Percentiles rank a stretch among this genome's conserved stretches.
Conservation (phyloP, 92 coral and sea anemone genomes). For the Hydrozoanthus gracilis region DNA sequence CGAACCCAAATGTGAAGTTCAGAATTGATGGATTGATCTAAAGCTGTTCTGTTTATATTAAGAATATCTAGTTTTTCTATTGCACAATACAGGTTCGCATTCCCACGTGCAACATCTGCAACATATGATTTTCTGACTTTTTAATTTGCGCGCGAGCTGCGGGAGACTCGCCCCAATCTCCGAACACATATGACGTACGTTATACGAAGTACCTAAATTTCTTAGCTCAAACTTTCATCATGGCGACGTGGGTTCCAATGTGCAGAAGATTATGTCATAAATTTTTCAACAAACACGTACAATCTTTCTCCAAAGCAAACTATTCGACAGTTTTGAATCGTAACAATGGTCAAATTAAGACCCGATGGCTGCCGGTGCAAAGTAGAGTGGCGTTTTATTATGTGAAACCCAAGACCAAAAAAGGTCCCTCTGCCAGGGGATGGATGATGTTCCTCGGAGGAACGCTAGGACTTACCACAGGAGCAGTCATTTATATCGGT, state of each 20-base stretch:
- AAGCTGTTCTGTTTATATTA: too few relatives aligned
- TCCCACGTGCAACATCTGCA: not conserved
- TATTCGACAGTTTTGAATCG: slow-evolving; percentile 40
- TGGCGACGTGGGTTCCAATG: slow-evolving; percentile 35
- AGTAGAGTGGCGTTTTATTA: slow-evolving; percentile 82
- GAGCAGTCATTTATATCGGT: slow-evolving; percentile 78
- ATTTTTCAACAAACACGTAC: slow-evolving; percentile 2
- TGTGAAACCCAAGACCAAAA: slow-evolving; percentile 93
- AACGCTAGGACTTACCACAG: slow-evolving; percentile 59
- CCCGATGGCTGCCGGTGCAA: slow-evolving; percentile 54
- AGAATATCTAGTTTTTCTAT: too few relatives aligned
- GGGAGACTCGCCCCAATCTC: slow-evolving; percentile 11
- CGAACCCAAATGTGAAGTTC: too few relatives aligned
- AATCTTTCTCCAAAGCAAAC: not conserved
- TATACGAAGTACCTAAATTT: not conserved
- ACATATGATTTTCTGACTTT: slow-evolving; percentile 1
- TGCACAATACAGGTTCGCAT: too few relatives aligned
- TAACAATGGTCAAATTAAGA: slow-evolving; percentile 10
- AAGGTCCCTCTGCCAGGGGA: slow-evolving; percentile 84
- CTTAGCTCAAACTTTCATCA: slow-evolving; percentile 4
- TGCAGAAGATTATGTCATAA: slow-evolving; percentile 34
- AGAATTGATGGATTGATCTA: too few relatives aligned
- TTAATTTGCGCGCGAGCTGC: slow-evolving; percentile 12
- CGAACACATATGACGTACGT: not conserved
- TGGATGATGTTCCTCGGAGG: slow-evolving; percentile 85